Conservation (phyloP, 1,140 invertebrate genomes). For the Brachionus angularis region DNA sequence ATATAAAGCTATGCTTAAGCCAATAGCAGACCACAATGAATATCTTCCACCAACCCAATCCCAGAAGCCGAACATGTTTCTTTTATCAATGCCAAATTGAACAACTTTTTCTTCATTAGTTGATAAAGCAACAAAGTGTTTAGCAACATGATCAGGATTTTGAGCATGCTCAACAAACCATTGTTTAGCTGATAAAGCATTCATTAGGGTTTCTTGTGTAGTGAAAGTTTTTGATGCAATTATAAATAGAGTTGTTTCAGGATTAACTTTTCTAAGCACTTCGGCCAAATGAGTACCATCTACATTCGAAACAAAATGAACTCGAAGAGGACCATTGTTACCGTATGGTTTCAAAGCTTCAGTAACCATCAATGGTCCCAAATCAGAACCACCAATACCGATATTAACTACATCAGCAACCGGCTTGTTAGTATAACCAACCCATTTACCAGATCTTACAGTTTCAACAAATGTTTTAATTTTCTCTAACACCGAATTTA, state of each 20-base stretch:
- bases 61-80: slow-evolving; percentile 99
- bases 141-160: slow-evolving; percentile 79
- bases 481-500: slow-evolving; percentile 82
- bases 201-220: slow-evolving; percentile 98
- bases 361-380: slow-evolving; percentile 56
- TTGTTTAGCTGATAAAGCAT: slow-evolving; percentile 88
- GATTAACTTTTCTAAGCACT: slow-evolving; percentile 80
- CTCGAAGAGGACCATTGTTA: slow-evolving; percentile 69
- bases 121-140: slow-evolving; percentile 96
- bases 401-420: slow-evolving; percentile 99
- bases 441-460: slow-evolving; percentile 70
- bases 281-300: slow-evolving; percentile 97
- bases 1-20: slow-evolving; percentile 85
- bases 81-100: slow-evolving; percentile 91
- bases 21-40: slow-evolving; percentile 96
- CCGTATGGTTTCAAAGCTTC: slow-evolving; percentile 66
- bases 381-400: slow-evolving; percentile 97
- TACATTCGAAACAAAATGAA: slow-evolving; percentile 98
- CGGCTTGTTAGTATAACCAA: slow-evolving; percentile 83
- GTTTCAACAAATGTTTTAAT: slow-evolving; percentile 80
- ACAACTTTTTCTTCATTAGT: slow-evolving; percentile 84
- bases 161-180: slow-evolving; percentile 85
- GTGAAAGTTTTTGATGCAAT: slow-evolving; percentile 99
- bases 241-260: slow-evolving; percentile 92
- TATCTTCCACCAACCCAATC: slow-evolving; percentile 99